phyloP scores from a whole-genome alignment of 2,113 vertebrate species.

The Spea bombifrons region DNA sequence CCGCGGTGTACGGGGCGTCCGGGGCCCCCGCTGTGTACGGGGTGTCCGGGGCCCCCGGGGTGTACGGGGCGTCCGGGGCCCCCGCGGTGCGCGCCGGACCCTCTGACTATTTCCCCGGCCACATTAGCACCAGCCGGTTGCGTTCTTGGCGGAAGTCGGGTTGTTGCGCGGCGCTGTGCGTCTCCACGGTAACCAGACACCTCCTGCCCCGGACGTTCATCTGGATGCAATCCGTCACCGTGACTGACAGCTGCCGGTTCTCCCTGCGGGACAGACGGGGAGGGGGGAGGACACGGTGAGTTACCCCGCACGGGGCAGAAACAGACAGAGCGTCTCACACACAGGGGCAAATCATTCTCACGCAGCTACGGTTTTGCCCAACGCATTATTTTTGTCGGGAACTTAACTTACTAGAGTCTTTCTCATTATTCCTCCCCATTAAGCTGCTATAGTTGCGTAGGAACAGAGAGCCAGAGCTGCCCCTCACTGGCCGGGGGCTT shows the following conservation, averaged over 20 bases:
- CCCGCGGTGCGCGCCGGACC: too few relatives aligned
- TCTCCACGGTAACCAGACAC: constrained; percentile 70
- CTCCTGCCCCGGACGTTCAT: constrained; percentile 69
- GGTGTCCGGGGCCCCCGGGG: too few relatives aligned
- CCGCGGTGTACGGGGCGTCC: too few relatives aligned
- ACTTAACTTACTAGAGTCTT: too few relatives aligned
- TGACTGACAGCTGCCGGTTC: constrained; percentile 65
- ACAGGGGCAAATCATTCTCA: too few relatives aligned
- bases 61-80: background rate
- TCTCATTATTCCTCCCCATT: too few relatives aligned
- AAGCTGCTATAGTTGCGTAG: too few relatives aligned
- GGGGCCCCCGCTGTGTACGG: too few relatives aligned
- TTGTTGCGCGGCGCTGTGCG: constrained; percentile 47
- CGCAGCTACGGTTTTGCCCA: too few relatives aligned
- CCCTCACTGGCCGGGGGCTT: background rate
- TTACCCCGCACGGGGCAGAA: too few relatives aligned
- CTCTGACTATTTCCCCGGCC: constrained; percentile 62
- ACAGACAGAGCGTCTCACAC: too few relatives aligned
- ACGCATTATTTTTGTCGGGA: too few relatives aligned
- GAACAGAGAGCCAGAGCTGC: background rate
- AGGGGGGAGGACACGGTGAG: rapidly evolving
- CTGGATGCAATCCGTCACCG: constrained; percentile 69
- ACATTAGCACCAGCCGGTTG: constrained; percentile 70
- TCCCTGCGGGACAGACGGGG: constrained; percentile 58
- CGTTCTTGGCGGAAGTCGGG: constrained; percentile 78